These are phyloP conservation scores for Alentia gelatinosa DNA, from an alignment of 2,888 invertebrate species.

Conservation along the genomic window DNA sequence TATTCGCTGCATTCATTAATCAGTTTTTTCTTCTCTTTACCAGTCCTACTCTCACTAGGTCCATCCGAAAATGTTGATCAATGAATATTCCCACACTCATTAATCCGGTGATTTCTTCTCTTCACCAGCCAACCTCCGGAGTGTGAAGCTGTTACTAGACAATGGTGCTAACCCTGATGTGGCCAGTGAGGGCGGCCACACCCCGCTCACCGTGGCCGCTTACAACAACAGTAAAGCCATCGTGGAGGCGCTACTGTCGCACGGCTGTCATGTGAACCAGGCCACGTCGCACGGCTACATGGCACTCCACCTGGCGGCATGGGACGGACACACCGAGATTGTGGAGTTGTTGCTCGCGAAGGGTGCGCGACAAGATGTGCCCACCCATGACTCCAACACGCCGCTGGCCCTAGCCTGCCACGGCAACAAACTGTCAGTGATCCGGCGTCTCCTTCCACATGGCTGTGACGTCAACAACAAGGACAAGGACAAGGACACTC, in stretches of 20 bases:
- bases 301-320: constrained; percentile 74
- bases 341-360: constrained; percentile 67
- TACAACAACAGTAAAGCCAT: constrained; percentile 68
- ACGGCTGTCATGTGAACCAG: constrained; percentile 67
- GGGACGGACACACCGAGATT: constrained; percentile 71
- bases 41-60: too few species aligned
- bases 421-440: constrained; percentile 66
- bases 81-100: too few species aligned
- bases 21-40: too few species aligned
- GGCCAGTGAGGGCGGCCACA: constrained; percentile 59
- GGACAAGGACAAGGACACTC: constrained; percentile 75
- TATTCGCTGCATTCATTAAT: too few species aligned
- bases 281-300: constrained; percentile 69
- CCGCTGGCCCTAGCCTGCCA: constrained; percentile 75
- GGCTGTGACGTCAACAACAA: constrained; percentile 73
- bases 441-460: constrained; percentile 68
- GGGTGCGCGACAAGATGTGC: constrained; percentile 68
- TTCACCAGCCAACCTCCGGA: constrained; percentile 65
- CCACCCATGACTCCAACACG: constrained; percentile 72
- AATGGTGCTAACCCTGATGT: constrained; percentile 70
- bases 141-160: constrained; percentile 67
- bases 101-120: too few species aligned
- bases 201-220: constrained; percentile 70
- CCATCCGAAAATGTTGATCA: too few species aligned
- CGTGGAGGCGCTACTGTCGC: constrained; percentile 66